Conservation (phyloP, 2,797 vertebrate species). For the Antrozous pallidus region DNA sequence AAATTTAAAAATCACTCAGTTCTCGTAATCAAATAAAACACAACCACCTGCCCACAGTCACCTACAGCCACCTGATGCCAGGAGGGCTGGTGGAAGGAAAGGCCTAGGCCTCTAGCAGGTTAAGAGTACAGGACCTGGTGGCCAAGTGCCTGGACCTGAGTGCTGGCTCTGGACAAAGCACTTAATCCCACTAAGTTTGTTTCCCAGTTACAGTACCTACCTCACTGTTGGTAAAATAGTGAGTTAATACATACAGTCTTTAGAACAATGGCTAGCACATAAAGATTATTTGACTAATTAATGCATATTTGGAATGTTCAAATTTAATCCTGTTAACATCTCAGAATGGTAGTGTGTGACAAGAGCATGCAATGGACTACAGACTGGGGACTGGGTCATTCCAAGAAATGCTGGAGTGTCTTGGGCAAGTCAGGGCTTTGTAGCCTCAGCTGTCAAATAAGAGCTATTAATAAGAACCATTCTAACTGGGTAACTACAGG, state of each 20-base stretch:
- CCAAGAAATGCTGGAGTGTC: neutral
- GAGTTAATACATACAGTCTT: neutral
- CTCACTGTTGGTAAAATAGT: neutral
- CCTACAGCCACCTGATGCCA: neutral
- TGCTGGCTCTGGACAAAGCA: neutral
- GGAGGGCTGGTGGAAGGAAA: neutral
- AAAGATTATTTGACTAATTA: neutral
- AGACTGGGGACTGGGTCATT: neutral
- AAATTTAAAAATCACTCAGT: neutral
- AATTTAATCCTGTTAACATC: conserved; percentile 14
- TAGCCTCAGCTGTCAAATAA: neutral
- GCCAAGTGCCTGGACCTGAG: neutral
- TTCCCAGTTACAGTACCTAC: neutral
- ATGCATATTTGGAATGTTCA: neutral
- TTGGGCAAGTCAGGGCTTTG: neutral
- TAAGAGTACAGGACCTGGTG: neutral
- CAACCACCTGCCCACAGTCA: neutral
- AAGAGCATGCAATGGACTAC: neutral
- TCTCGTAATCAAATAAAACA: neutral
- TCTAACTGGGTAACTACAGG: neutral
- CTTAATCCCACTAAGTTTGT: neutral
- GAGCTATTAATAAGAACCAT: neutral
- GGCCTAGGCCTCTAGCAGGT: neutral
- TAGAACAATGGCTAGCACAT: neutral
- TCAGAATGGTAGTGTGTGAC: neutral